Evolutionary conservation across 2,888 invertebrate genomes (phyloP).

Genomic region (Hemithea aestivaria): DNA sequence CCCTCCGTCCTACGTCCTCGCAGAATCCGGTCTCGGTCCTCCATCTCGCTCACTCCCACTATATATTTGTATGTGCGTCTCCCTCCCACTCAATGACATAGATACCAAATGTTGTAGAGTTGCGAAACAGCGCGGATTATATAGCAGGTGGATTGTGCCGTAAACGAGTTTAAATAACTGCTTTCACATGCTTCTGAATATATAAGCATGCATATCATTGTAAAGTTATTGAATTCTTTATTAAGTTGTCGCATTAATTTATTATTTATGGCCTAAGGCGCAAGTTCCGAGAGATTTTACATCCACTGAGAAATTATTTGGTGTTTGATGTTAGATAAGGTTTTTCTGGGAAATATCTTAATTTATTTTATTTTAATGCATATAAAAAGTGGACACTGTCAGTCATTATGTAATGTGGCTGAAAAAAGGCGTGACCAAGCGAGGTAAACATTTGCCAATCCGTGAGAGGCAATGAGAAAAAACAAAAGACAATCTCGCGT

Average conservation of each 20-base stretch:
- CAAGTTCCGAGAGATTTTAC: too few relatives aligned
- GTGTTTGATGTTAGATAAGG: too few relatives aligned
- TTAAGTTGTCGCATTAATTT: constrained; percentile 6
- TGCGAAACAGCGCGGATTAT: constrained; percentile 79
- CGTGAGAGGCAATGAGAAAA: too few relatives aligned
- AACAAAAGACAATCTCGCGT: too few relatives aligned
- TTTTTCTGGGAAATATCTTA: too few relatives aligned
- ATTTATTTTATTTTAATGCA: too few relatives aligned
- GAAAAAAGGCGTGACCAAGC: too few relatives aligned
- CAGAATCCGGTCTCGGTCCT: constrained; percentile 60
- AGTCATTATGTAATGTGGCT: too few relatives aligned
- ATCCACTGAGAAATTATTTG: too few relatives aligned
- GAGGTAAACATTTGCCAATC: too few relatives aligned
- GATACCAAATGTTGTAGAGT: constrained; percentile 58
- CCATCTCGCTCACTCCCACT: constrained; percentile 46
- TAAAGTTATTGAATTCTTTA: constrained; percentile 16
- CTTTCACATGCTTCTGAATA: constrained; percentile 68
- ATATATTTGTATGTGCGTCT: constrained; percentile 33
- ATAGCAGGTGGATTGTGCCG: constrained; percentile 76
- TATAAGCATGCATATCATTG: constrained; percentile 40
- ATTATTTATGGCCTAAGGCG: constrained; percentile 1
- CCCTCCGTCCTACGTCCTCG: constrained; percentile 67
- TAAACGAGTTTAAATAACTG: constrained; percentile 75
- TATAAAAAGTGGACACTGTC: too few relatives aligned
- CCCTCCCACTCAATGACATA: constrained; percentile 65